phyloP scores from a whole-genome alignment of 2,113 vertebrate species.

The Halcyon malimbica region DNA sequence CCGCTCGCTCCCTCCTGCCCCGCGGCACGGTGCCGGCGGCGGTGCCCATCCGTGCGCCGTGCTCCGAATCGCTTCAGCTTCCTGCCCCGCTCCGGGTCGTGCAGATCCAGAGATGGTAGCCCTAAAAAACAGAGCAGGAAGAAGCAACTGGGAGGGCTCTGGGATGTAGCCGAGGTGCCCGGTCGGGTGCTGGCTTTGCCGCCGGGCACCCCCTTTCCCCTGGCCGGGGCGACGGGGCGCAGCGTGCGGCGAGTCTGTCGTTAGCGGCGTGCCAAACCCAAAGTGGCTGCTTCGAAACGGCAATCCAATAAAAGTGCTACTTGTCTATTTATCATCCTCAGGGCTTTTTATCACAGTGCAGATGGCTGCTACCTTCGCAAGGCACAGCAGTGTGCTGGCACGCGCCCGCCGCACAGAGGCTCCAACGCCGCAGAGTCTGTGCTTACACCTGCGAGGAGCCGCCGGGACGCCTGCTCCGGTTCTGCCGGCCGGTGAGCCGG shows the following conservation, averaged over 20 bases:
- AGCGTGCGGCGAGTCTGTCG: conserved; percentile 70
- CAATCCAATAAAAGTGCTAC: conserved; percentile 84
- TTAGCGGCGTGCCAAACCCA: conserved; percentile 81
- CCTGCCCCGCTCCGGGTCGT: accelerated
- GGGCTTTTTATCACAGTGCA: conserved; percentile 84
- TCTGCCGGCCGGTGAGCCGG: background rate
- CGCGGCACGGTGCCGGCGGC: background rate
- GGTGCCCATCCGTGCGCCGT: accelerated
- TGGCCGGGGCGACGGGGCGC: background rate
- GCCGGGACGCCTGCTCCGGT: conserved; percentile 19
- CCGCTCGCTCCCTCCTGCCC: background rate
- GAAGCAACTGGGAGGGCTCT: accelerated
- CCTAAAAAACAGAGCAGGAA: background rate
- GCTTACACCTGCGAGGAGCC: conserved; percentile 72
- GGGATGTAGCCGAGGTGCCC: background rate
- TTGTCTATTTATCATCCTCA: conserved; percentile 85
- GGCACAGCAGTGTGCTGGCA: conserved; percentile 78
- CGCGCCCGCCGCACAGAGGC: conserved; percentile 68
- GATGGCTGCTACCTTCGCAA: conserved; percentile 84
- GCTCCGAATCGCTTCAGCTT: background rate
- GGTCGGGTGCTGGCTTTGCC: accelerated
- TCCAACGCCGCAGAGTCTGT: conserved; percentile 67
- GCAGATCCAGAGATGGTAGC: background rate
- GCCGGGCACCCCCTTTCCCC: background rate
- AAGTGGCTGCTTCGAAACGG: conserved; percentile 81